Percentiles rank a stretch among this genome's conserved stretches.
phyloP scores from a whole-genome alignment of 2,888 invertebrate species.

The Papilio elwesi region DNA sequence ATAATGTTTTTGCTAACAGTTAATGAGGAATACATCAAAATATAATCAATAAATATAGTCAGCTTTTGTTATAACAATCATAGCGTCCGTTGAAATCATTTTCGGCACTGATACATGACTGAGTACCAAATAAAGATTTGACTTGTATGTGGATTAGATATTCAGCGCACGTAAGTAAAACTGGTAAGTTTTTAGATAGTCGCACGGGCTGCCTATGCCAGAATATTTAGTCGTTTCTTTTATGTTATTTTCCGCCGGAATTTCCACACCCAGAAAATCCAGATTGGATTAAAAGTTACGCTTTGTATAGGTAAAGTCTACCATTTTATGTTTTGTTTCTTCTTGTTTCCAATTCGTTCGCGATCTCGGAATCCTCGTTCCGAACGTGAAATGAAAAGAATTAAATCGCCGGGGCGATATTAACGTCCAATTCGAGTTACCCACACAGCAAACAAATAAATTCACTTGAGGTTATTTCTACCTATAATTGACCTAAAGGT shows the following conservation, averaged over 20 bases:
- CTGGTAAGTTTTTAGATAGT: slow-evolving; percentile 48
- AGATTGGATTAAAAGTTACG: slow-evolving; percentile 68
- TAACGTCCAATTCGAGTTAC: slow-evolving; percentile 19
- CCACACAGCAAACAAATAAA: background rate
- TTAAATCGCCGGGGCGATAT: slow-evolving; percentile 23
- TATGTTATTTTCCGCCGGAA: slow-evolving; percentile 63
- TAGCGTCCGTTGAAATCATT: slow-evolving; percentile 10
- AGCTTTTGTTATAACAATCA: background rate
- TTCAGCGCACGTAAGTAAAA: slow-evolving; percentile 38
- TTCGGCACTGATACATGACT: slow-evolving; percentile 11
- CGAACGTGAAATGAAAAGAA: slow-evolving; percentile 47
- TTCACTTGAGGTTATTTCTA: slow-evolving; percentile 4
- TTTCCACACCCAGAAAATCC: slow-evolving; percentile 59
- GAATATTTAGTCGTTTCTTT: slow-evolving; percentile 56
- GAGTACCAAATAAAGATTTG: slow-evolving; percentile 32
- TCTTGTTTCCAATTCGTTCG: slow-evolving; percentile 47
- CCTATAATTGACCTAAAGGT: background rate
- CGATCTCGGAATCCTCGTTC: slow-evolving; percentile 53
- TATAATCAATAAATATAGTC: background rate
- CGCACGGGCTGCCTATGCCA: slow-evolving; percentile 57
- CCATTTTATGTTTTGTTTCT: slow-evolving; percentile 63
- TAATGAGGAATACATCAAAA: background rate
- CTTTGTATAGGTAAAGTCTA: slow-evolving; percentile 62
- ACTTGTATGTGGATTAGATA: slow-evolving; percentile 30
- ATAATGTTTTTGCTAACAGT: background rate